A percentile compares a stretch with the other conserved stretches of the same genome.
Evolutionary conservation across 2,113 vertebrate species (phyloP).

Genomic region (Cariama cristata): DNA sequence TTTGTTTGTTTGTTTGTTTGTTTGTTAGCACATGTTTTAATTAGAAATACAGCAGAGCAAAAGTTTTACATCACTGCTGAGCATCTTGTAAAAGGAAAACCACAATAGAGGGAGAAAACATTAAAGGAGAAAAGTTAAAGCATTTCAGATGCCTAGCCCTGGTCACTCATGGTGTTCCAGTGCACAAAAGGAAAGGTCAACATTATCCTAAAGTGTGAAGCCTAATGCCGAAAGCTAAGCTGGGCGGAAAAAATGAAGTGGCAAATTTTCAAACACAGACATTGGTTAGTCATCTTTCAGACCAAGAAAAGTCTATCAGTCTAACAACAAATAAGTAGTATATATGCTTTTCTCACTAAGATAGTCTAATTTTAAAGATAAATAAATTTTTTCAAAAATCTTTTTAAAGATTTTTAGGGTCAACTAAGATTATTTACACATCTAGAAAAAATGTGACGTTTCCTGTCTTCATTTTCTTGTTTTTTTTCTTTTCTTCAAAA

Average conservation of each 20-base stretch:
- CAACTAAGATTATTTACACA: background rate
- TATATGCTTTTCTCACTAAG: background rate
- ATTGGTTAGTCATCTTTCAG: background rate
- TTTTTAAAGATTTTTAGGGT: background rate
- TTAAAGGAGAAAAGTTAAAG: background rate
- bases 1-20: background rate
- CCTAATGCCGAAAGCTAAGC: background rate
- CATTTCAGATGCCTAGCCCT: background rate
- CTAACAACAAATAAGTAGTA: background rate
- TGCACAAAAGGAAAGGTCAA: background rate
- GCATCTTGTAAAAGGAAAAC: background rate
- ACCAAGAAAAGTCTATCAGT: background rate
- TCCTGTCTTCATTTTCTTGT: background rate
- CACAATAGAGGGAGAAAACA: background rate
- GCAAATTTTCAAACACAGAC: background rate
- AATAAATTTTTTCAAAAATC: accelerated
- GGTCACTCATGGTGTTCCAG: background rate
- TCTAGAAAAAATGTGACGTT: background rate
- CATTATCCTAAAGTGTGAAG: background rate
- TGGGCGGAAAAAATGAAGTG: background rate
- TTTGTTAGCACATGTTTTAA: background rate
- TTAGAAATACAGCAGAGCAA: background rate
- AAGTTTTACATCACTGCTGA: background rate
- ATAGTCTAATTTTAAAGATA: background rate
- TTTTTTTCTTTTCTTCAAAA: background rate